Evolutionary conservation across 2,113 vertebrate species (phyloP).

Genomic region (Toxotes jaculatrix): DNA sequence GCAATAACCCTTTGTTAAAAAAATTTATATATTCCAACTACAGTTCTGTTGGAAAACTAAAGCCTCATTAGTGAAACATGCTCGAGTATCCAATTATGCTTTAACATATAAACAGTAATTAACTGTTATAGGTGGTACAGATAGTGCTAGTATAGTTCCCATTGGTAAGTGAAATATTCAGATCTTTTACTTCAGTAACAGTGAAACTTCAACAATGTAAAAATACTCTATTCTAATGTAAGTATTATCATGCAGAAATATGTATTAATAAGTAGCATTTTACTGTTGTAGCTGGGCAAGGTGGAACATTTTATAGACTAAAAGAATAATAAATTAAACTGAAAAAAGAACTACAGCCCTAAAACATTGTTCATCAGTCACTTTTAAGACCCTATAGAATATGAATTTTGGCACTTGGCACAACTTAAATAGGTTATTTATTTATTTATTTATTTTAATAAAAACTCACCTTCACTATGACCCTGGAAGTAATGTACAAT

Average conservation of each 20-base stretch:
- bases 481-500: not conserved
- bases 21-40: not conserved
- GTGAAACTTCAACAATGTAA: not conserved
- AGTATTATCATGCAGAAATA: not conserved
- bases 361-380: not conserved
- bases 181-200: not conserved
- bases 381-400: not conserved
- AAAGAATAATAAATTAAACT: no score
- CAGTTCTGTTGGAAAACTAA: not conserved
- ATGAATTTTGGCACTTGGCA: no score
- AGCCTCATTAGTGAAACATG: not conserved
- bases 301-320: no score
- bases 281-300: not conserved
- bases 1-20: not conserved
- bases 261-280: not conserved
- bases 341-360: not conserved
- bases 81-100: not conserved
- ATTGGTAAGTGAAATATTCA: not conserved
- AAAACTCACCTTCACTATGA: not conserved
- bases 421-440: no score
- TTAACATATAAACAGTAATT: not conserved
- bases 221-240: not conserved
- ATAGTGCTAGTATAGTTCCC: not conserved
- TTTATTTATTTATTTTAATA: not conserved
- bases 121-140: not conserved